Evolutionary conservation across 2,888 invertebrate genomes (phyloP).

Genomic region (Andrena marginata): DNA sequence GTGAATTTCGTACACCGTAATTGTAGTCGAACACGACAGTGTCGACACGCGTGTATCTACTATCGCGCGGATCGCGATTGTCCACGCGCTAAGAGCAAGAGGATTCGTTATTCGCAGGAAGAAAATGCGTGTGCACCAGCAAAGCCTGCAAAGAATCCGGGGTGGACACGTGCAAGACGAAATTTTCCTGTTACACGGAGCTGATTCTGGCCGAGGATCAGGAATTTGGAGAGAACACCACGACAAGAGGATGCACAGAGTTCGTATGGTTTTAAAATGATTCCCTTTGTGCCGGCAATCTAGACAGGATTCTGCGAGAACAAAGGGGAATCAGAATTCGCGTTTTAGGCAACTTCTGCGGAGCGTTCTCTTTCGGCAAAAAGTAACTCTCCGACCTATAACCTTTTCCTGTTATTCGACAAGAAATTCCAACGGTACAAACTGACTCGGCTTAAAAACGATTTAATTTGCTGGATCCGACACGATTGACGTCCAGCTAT

Average conservation of each 20-base stretch:
- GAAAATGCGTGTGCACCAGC: conserved; percentile 79
- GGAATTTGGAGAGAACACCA: conserved; percentile 60
- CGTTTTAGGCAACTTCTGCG: not conserved
- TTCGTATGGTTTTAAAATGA: conserved; percentile 60
- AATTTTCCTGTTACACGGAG: conserved; percentile 78
- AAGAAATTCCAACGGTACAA: conserved; percentile 53
- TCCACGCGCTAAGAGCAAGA: not conserved
- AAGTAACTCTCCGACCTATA: conserved; percentile 42
- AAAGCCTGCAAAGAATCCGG: conserved; percentile 77
- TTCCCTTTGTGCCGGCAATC: not conserved
- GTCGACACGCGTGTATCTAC: not conserved
- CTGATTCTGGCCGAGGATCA: conserved; percentile 68
- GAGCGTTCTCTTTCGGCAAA: conserved; percentile 2
- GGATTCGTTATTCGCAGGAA: conserved; percentile 63
- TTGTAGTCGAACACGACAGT: conserved; percentile 6
- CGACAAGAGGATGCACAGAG: conserved; percentile 79
- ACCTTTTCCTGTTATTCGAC: conserved; percentile 53
- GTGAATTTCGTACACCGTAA: conserved; percentile 5
- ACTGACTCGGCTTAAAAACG: conserved; percentile 38
- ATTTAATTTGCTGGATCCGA: conserved; percentile 49
- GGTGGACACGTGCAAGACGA: conserved; percentile 75
- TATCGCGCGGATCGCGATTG: not conserved
- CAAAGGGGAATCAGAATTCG: not conserved
- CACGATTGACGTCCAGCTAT: conserved; percentile 48
- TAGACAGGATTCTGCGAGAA: too few species aligned